Base-by-base conservation (phyloP, 2,797 vertebrate genomes). In the Avahi laniger region DNA sequence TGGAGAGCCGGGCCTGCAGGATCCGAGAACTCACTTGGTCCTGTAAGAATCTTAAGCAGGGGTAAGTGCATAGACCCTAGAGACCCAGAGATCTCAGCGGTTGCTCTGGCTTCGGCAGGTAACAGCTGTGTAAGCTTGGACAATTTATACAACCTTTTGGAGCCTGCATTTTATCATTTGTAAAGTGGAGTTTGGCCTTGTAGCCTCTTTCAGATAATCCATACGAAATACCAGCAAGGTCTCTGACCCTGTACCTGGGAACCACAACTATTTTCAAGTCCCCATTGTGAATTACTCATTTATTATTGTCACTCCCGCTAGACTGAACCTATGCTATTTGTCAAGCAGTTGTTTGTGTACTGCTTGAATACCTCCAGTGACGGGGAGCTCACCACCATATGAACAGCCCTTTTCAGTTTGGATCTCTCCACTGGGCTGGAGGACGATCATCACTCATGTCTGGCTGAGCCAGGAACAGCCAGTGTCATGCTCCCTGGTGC, bases 321-420 rank as follows among this genome's bases (percentile, higher is more conserved):
- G 75, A 81, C 12, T 6, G 12, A 15, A 93, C n/a, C 48, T 3
- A 2, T 5, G 24, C 63, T n/a, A 65, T 10, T 73, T 67, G 57
- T 54, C 24, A 46, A 35, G 18, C 52, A 28, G 8, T 18, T 52
- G 54, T 61, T 17, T 69, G 48, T 20, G 38, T 5, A 17, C 20
- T 65, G 20, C 78, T 87, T 84, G 96, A 83, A 89, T 1, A 83
- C 70, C 13, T 63, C 79, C 59, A 26, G 48, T 28, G 43, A 84
- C 0, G 2, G 72, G 54, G 54, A 73, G 24, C 70, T 91, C 30
- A 65, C 15, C 70, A 43, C 48, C 48, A 28, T 0, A 5, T 0
- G 1, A 50, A 12, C 4, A 57, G 38, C 43, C 43, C 46, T 88
- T 80, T 26, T 41, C 5, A 7, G 28, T 11, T 50, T 46, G 33